Conservation (phyloP, 2,888 invertebrate genomes). For the Spatulosminthurus flaviceps region DNA sequence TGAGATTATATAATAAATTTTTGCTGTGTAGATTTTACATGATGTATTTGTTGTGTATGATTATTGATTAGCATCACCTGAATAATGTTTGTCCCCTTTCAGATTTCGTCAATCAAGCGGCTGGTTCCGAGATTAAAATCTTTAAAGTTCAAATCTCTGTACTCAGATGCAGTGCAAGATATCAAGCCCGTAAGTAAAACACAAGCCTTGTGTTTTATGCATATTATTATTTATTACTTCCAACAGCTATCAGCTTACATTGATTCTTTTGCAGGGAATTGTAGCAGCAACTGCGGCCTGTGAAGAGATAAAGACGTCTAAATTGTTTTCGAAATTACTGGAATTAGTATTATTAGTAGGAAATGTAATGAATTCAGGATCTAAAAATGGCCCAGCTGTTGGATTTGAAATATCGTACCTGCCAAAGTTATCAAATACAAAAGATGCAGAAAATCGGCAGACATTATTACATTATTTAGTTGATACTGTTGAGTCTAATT, state of each 20-base stretch:
- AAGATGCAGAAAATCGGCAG: constrained; percentile 90
- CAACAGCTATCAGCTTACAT: no score
- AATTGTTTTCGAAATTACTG: constrained; percentile 88
- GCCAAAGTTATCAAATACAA: constrained; percentile 90
- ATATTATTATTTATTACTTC: no score
- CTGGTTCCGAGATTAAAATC: constrained; percentile 86
- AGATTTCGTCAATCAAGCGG: constrained; percentile 88
- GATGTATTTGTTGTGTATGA: no score
- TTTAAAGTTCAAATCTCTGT: constrained; percentile 87
- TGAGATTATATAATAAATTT: no score
- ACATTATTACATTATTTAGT: constrained; percentile 93
- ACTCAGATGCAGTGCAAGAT: constrained; percentile 85
- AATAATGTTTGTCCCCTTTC: no score
- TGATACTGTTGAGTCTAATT: constrained; percentile 85
- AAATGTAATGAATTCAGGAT: constrained; percentile 97
- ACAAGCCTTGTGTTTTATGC: background rate
- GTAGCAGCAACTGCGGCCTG: constrained; percentile 95
- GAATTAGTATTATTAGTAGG: constrained; percentile 90
- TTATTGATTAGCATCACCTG: no score
- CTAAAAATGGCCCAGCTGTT: constrained; percentile 90
- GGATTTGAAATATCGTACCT: constrained; percentile 97
- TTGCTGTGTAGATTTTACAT: no score
- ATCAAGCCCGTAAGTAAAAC: constrained; percentile 80
- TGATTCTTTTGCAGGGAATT: constrained; percentile 74
- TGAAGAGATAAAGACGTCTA: constrained; percentile 88